Evolutionary conservation across 2,888 invertebrate genomes (phyloP), one percentile per base, ranked within the genome.

Genomic region (Acleris emargana): DNA sequence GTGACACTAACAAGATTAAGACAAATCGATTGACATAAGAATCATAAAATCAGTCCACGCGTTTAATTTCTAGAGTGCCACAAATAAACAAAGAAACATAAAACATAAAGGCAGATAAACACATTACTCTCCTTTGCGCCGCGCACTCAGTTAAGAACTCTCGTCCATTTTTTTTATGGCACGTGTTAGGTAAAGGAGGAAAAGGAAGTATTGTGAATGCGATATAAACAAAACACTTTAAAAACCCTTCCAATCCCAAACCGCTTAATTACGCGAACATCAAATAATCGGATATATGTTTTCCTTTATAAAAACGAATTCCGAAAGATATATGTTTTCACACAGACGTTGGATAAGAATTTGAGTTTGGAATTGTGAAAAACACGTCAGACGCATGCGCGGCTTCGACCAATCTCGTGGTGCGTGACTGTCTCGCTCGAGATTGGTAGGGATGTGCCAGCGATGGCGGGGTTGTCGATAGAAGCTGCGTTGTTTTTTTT

Each of bases 311-410:
- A 76, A 79, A 79, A 76, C 74, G 76, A 71, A 73, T 69, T 73
- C 75, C 63, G 55, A 47, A 72, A 82, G 83, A 88, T 87, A 87
- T 86, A 86, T 87, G 78, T 81, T 72, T 76, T 70, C 73, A 75
- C 72, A 75, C 72, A 78, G 69, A 71, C 69, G 72, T 71, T 71
- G 71, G 67, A 73, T 77, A 73, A 70, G 79, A 80, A 84, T 81
- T 78, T 77, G 84, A 88, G 83, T 87, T 84, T 80, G 75, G 79
- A 71, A 73, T 68, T 64, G 73, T 73, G 80, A 87, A 85, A 88
- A 89, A 89, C 88, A 89, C 68, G 73, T 51, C 58, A 42, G 59
- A 76, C 89, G 89, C 89, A 87, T 86, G 89, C 87, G 89, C 74
- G 63, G 53, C 43, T 58, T 67, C 79, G 73, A 76, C 88, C 88